Evolutionary conservation across 2,113 vertebrate genomes (phyloP).

Genomic region (Ailuropoda melanoleuca): DNA sequence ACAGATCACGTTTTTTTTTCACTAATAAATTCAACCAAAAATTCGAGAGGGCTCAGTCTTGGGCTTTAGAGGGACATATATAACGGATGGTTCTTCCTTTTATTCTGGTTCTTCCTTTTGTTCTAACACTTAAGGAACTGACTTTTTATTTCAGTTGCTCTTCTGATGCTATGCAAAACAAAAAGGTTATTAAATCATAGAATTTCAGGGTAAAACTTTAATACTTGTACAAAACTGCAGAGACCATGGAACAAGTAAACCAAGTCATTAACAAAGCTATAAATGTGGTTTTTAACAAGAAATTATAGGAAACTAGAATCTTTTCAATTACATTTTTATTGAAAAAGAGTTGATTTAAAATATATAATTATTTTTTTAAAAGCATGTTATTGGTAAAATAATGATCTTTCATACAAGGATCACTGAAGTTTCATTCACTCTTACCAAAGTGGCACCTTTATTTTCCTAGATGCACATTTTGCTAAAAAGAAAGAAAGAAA

Average conservation of each 20-base stretch:
- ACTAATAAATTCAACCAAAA: not conserved
- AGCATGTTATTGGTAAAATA: not conserved
- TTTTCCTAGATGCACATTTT: not conserved
- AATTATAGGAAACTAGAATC: not conserved
- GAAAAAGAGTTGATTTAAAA: constrained; percentile 51
- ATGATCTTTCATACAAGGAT: not conserved
- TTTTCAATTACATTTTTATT: constrained; percentile 62
- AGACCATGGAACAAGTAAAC: not conserved
- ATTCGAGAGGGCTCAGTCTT: not conserved
- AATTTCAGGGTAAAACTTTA: not conserved
- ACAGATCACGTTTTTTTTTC: not conserved
- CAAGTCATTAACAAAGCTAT: not conserved
- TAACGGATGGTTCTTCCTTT: not conserved
- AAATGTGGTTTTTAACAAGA: not conserved
- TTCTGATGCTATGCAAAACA: not conserved
- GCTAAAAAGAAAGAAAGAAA: not conserved
- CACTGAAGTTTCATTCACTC: not conserved
- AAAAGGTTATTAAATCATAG: not conserved
- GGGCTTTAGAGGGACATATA: not conserved
- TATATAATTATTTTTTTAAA: not conserved
- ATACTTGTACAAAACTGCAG: not conserved
- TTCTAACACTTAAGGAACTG: not conserved
- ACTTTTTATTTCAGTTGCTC: not conserved
- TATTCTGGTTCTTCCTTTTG: not conserved
- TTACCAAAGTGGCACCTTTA: not conserved